These are phyloP conservation scores for Ceyx cyanopectus DNA, from an alignment of 2,113 vertebrate genomes.

Conservation along the genomic window DNA sequence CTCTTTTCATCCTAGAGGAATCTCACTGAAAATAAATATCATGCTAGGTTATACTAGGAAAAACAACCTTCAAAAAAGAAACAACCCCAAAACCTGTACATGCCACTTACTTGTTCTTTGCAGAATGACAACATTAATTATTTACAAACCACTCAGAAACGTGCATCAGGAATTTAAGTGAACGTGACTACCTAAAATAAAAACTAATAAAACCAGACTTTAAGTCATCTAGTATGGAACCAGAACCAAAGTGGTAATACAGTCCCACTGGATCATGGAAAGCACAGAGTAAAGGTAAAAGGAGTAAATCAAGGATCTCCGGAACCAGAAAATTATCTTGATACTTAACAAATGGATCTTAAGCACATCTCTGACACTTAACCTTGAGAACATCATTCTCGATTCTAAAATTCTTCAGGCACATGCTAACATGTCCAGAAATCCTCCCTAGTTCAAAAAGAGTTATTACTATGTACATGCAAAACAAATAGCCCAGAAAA, in stretches of 20 bases:
- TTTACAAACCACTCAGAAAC: neutral
- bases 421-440: accelerated
- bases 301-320: neutral
- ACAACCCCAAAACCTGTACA: neutral
- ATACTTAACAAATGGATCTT: neutral
- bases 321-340: neutral
- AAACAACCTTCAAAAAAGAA: neutral
- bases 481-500: neutral
- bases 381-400: neutral
- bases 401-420: neutral
- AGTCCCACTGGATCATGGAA: neutral
- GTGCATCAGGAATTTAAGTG: neutral
- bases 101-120: neutral
- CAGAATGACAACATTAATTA: neutral
- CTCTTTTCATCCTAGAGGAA: neutral
- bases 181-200: neutral
- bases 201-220: neutral
- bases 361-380: neutral
- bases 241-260: neutral
- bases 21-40: neutral
- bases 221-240: neutral
- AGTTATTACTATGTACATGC: neutral
- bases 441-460: too few relatives aligned
- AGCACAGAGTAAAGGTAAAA: neutral
- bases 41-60: neutral